These are phyloP conservation scores for Struthidea cinerea DNA, from an alignment of 2,113 vertebrate species.

Conservation along the genomic window DNA sequence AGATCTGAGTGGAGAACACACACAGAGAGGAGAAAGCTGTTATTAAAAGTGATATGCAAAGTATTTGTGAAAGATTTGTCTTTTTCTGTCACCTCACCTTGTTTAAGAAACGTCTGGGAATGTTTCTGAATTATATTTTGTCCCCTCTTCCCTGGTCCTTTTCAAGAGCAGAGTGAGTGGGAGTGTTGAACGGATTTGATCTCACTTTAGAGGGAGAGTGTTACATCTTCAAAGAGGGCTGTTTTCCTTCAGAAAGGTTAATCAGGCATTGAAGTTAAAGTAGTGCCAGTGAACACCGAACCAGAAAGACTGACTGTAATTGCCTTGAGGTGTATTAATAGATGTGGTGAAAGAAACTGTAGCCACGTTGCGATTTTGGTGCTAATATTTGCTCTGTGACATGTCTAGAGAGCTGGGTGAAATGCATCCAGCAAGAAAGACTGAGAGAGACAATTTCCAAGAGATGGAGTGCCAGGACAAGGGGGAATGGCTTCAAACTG, in stretches of 20 bases:
- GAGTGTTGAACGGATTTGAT: conserved; percentile 25
- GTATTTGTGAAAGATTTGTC: background rate
- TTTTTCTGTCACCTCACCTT: conserved; percentile 18
- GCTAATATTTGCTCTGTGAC: background rate
- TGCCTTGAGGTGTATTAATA: background rate
- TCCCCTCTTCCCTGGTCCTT: background rate
- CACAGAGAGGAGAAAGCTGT: background rate
- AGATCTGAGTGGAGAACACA: background rate
- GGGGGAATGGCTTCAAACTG: background rate
- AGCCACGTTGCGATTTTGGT: background rate
- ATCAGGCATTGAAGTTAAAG: conserved; percentile 12
- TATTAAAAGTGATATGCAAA: background rate
- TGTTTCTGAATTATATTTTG: conserved; percentile 7
- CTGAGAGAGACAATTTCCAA: background rate
- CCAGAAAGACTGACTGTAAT: background rate
- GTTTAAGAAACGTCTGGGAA: background rate
- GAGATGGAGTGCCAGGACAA: background rate
- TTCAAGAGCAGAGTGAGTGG: conserved; percentile 9
- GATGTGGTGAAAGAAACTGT: background rate
- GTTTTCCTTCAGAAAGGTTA: background rate
- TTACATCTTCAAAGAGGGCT: conserved; percentile 13
- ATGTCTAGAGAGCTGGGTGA: background rate
- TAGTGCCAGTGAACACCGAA: background rate
- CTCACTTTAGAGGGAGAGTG: conserved; percentile 18
- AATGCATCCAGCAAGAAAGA: background rate